These are phyloP conservation scores for Trogon surrucura DNA, from an alignment of 2,113 vertebrate genomes.

Conservation along the genomic window DNA sequence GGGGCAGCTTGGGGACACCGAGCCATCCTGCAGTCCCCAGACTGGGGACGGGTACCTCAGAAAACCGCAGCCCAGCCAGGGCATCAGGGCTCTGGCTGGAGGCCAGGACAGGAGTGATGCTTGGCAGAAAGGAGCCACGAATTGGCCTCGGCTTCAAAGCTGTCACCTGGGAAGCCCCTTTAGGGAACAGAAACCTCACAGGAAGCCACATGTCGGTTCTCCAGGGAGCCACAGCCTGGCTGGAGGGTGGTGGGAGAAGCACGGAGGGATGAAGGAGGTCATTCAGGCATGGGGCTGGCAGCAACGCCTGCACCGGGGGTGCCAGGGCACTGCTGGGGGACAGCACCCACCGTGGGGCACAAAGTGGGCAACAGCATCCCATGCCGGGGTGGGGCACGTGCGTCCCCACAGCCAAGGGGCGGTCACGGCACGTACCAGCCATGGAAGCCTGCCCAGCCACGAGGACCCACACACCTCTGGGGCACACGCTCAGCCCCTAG, in stretches of 20 bases:
- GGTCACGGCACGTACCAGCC: neutral
- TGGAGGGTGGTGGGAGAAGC: rapidly evolving
- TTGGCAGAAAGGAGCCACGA: neutral
- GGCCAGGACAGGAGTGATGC: neutral
- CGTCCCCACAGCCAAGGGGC: neutral
- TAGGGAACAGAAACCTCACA: neutral
- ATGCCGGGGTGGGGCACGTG: neutral
- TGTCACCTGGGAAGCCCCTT: neutral
- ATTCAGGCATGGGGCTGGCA: no score
- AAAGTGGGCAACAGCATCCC: neutral
- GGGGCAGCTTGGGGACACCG: neutral
- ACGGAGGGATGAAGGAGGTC: neutral
- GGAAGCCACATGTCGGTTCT: neutral
- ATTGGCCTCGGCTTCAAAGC: neutral
- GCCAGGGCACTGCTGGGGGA: no score
- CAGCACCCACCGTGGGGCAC: neutral
- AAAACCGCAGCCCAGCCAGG: rapidly evolving
- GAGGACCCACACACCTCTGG: neutral
- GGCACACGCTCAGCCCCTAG: no score
- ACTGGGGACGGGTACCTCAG: rapidly evolving
- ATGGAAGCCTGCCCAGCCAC: no score
- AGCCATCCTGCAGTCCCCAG: neutral
- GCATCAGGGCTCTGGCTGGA: neutral
- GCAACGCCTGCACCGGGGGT: no score
- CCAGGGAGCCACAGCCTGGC: neutral